These are phyloP conservation scores for Imbricaverruca yamaguchii DNA, from an alignment of 2,888 invertebrate species.

Conservation along the genomic window DNA sequence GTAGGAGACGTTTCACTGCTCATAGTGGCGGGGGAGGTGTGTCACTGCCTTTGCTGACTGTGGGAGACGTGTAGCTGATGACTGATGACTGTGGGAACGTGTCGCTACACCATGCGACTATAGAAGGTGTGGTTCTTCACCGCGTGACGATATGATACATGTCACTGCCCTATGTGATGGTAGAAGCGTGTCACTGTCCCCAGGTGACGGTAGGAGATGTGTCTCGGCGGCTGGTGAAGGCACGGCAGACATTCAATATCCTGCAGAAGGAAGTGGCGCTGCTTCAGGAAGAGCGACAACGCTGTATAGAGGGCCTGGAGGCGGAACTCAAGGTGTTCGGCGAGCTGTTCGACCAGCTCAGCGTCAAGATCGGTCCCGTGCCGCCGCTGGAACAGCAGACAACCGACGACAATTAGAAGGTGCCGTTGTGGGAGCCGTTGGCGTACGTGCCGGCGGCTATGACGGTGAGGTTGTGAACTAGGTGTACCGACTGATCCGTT, in stretches of 20 bases:
- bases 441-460: background rate
- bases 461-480: background rate
- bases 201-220: slow-evolving; percentile 8
- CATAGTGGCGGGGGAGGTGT: too few species aligned
- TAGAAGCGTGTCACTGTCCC: too few species aligned
- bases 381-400: background rate
- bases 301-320: background rate
- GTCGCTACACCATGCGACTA: too few species aligned
- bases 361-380: background rate
- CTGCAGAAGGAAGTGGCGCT: background rate
- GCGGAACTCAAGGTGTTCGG: background rate
- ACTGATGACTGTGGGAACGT: too few species aligned
- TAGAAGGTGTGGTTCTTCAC: background rate
- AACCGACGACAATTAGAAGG: background rate
- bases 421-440: background rate
- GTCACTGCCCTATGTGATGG: background rate
- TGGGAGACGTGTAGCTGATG: too few species aligned
- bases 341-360: slow-evolving; percentile 8
- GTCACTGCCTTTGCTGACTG: too few species aligned
- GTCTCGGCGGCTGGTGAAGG: background rate
- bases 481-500: background rate
- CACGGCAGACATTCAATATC: background rate
- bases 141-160: background rate
- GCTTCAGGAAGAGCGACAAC: background rate
- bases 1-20: too few species aligned